A percentile compares a stretch with the other conserved stretches of the same genome.
Conservation (phyloP, 2,113 vertebrate genomes). For the Gasterosteus nipponicus region DNA sequence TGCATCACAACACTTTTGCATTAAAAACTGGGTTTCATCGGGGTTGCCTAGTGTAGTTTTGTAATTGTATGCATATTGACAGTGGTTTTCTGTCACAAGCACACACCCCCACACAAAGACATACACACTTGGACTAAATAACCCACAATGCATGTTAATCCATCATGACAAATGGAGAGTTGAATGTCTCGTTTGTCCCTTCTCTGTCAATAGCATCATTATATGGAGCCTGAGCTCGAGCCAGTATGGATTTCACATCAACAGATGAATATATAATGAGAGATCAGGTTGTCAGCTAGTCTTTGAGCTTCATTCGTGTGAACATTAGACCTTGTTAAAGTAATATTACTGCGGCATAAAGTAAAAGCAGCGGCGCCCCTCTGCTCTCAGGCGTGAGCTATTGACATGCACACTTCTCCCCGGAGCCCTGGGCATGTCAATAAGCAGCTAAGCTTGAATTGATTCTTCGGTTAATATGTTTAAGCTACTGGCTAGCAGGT, state of each 20-base stretch:
- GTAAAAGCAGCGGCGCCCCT: slow-evolving; percentile 14
- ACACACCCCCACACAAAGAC: neutral
- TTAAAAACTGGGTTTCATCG: neutral
- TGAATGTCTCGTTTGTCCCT: slow-evolving; percentile 27
- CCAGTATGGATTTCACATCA: slow-evolving; percentile 34
- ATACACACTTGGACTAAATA: neutral
- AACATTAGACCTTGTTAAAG: slow-evolving; percentile 25
- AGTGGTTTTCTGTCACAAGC: slow-evolving; percentile 1
- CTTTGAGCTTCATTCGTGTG: slow-evolving; percentile 2
- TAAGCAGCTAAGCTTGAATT: slow-evolving; percentile 56
- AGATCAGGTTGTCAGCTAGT: slow-evolving; percentile 6
- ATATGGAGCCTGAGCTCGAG: slow-evolving; percentile 19
- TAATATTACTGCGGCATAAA: slow-evolving; percentile 30
- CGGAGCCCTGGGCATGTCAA: slow-evolving; percentile 49
- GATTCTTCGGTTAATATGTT: slow-evolving; percentile 67
- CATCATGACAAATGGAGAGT: slow-evolving; percentile 29
- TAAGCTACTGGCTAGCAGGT: slow-evolving; percentile 47
- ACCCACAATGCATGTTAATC: slow-evolving; percentile 13
- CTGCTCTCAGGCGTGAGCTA: slow-evolving; percentile 25
- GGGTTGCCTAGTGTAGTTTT: neutral
- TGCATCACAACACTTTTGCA: neutral
- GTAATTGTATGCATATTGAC: slow-evolving; percentile 3
- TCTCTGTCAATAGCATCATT: slow-evolving; percentile 25
- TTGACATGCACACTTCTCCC: slow-evolving; percentile 44
- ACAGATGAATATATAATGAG: slow-evolving; percentile 6